phyloP scores from a whole-genome alignment of 2,113 vertebrate species.

The Phylloscopus trochiloides region DNA sequence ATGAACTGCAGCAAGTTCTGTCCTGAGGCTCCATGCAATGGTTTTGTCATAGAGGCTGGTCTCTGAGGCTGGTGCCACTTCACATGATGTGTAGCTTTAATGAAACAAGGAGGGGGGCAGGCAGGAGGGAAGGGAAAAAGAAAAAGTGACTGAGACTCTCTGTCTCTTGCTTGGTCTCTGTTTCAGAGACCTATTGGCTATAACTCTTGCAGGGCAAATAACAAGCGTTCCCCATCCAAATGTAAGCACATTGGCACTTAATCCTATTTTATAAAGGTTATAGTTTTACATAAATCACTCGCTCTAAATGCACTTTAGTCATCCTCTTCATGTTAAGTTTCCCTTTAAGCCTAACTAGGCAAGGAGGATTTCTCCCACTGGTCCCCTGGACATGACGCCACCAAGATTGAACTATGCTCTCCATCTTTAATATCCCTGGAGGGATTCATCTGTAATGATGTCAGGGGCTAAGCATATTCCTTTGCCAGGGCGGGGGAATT shows the following conservation, averaged over 20 bases:
- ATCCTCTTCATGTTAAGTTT: conserved; percentile 59
- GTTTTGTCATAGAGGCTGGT: conserved; percentile 17
- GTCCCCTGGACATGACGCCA: conserved; percentile 65
- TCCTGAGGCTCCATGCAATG: conserved; percentile 49
- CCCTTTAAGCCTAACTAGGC: conserved; percentile 60
- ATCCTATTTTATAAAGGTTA: conserved; percentile 69
- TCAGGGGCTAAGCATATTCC: conserved; percentile 53
- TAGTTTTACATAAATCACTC: conserved; percentile 65
- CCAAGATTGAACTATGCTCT: conserved; percentile 48
- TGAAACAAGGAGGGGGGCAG: conserved; percentile 50
- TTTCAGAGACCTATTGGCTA: conserved; percentile 51
- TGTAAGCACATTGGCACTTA: conserved; percentile 68
- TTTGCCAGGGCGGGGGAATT: neutral
- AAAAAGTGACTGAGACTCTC: conserved; percentile 42
- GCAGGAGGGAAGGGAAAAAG: neutral
- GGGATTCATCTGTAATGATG: conserved; percentile 49
- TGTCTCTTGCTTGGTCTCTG: conserved; percentile 34
- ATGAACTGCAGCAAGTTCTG: conserved; percentile 36
- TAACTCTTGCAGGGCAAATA: conserved; percentile 68
- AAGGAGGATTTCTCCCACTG: conserved; percentile 60
- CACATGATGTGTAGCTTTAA: conserved; percentile 63
- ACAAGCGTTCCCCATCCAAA: conserved; percentile 55
- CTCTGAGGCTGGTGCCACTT: conserved; percentile 31
- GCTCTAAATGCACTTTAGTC: conserved; percentile 65
- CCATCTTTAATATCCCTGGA: conserved; percentile 50